Evolutionary conservation across 2,113 vertebrate species (phyloP).

Genomic region (Etheostoma cragini): DNA sequence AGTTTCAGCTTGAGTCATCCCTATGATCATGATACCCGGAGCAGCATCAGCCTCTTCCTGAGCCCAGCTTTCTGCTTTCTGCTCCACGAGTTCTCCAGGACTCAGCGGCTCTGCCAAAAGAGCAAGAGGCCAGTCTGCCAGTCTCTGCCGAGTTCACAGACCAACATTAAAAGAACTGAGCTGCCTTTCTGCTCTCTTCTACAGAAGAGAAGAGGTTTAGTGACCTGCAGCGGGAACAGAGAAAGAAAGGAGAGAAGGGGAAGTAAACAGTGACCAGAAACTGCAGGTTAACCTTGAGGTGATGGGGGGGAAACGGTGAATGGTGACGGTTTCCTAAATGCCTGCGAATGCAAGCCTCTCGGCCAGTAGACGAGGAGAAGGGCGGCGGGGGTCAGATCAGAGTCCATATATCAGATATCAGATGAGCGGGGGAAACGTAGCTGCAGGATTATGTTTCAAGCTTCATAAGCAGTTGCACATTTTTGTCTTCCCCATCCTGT

Average conservation of each 20-base stretch:
- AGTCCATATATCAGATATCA: no score
- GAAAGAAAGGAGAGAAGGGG: neutral
- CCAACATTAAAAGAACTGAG: slow-evolving; percentile 26
- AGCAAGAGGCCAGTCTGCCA: slow-evolving; percentile 14
- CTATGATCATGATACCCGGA: slow-evolving; percentile 20
- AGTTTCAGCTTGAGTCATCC: slow-evolving; percentile 13
- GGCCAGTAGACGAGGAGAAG: neutral
- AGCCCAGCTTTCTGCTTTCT: slow-evolving; percentile 28
- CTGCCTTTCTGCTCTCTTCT: slow-evolving; percentile 5
- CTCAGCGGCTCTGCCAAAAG: slow-evolving; percentile 15
- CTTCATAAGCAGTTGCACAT: no score
- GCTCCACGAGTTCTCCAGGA: slow-evolving; percentile 32
- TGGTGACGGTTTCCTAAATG: neutral
- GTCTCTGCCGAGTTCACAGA: slow-evolving; percentile 35
- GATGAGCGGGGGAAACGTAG: no score
- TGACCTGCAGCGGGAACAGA: slow-evolving; percentile 25
- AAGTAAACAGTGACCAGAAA: neutral
- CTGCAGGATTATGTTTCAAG: no score
- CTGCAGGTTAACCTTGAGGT: slow-evolving; percentile 28
- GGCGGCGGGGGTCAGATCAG: neutral
- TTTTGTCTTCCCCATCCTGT: no score
- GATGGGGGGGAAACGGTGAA: neutral
- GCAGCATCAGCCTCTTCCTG: slow-evolving; percentile 19
- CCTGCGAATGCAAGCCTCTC: neutral
- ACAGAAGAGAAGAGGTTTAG: slow-evolving; percentile 10